These are phyloP conservation scores for Drosophila aff. DNA, from an alignment of 1,140 invertebrate species.

Conservation along the genomic window DNA sequence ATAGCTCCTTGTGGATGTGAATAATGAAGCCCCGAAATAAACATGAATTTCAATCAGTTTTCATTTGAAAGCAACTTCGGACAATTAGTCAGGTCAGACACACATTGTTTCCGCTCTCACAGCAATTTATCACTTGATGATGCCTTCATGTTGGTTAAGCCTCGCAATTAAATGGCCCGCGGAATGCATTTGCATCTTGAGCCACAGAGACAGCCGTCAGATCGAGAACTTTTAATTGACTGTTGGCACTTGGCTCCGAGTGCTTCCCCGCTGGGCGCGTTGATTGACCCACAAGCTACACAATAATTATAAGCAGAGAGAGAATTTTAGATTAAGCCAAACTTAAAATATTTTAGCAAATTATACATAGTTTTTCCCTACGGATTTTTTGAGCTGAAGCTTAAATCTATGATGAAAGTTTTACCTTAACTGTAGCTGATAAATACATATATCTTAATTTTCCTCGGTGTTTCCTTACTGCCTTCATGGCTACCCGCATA, in stretches of 20 bases:
- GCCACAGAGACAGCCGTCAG: slow-evolving; percentile 19
- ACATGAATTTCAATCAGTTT: slow-evolving; percentile 8
- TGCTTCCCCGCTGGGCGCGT: slow-evolving; percentile 20
- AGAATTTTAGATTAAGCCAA: not conserved
- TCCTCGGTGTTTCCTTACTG: not conserved
- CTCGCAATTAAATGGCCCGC: slow-evolving; percentile 24
- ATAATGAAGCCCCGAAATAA: slow-evolving; percentile 19
- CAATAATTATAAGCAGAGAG: not conserved
- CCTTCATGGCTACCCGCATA: not conserved
- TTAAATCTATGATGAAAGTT: not conserved
- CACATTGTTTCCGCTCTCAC: slow-evolving; percentile 33
- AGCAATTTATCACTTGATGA: slow-evolving; percentile 30
- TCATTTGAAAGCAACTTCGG: not conserved
- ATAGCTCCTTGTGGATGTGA: not conserved
- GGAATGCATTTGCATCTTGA: slow-evolving; percentile 46
- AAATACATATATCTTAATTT: not conserved
- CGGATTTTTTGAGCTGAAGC: not conserved
- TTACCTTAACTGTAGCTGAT: not conserved
- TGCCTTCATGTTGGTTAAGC: slow-evolving; percentile 35
- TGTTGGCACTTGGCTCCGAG: slow-evolving; percentile 19
- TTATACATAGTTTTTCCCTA: too few species aligned
- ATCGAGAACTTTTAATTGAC: slow-evolving; percentile 51
- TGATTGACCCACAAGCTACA: slow-evolving; percentile 14
- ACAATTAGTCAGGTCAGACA: slow-evolving; percentile 20
- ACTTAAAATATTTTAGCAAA: not conserved